Percentiles rank a stretch among this genome's conserved stretches.
These are phyloP conservation scores for Melanchra persicariae DNA, from an alignment of 2,888 invertebrate genomes.

Conservation along the genomic window DNA sequence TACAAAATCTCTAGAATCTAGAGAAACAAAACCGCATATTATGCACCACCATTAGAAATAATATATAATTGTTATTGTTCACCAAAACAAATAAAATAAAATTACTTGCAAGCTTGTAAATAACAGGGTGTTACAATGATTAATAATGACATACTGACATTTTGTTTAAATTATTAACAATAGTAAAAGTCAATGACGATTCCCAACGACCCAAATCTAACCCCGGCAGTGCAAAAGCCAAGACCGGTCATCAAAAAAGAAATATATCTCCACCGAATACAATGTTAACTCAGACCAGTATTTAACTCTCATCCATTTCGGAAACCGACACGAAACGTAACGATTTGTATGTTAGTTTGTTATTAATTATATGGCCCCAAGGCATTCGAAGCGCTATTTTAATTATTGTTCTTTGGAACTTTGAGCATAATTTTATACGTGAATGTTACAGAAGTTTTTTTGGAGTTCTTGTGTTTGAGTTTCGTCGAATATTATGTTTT, in stretches of 20 bases:
- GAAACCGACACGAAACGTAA: slow-evolving; percentile 57
- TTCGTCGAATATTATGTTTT: slow-evolving; percentile 18
- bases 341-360: slow-evolving; percentile 67
- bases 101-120: too few species aligned
- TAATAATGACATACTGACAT: too few species aligned
- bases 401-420: slow-evolving; percentile 69
- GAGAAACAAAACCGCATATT: too few species aligned
- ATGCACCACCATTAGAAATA: too few species aligned
- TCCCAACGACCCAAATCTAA: slow-evolving; percentile 6
- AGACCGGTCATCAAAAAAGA: slow-evolving; percentile 26
- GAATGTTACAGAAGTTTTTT: slow-evolving; percentile 25
- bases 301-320: slow-evolving; percentile 63
- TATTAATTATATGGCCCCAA: slow-evolving; percentile 71
- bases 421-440: slow-evolving; percentile 53
- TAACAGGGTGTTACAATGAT: too few species aligned
- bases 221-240: slow-evolving; percentile 33
- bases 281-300: slow-evolving; percentile 54
- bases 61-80: too few species aligned
- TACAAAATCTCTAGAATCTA: too few species aligned
- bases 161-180: too few species aligned
- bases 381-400: slow-evolving; percentile 71
- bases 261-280: slow-evolving; percentile 46
- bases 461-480: slow-evolving; percentile 35
- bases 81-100: too few species aligned
- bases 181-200: too few species aligned